These are phyloP conservation scores for Hartigia nigra DNA, from an alignment of 2,888 invertebrate species.

Conservation along the genomic window DNA sequence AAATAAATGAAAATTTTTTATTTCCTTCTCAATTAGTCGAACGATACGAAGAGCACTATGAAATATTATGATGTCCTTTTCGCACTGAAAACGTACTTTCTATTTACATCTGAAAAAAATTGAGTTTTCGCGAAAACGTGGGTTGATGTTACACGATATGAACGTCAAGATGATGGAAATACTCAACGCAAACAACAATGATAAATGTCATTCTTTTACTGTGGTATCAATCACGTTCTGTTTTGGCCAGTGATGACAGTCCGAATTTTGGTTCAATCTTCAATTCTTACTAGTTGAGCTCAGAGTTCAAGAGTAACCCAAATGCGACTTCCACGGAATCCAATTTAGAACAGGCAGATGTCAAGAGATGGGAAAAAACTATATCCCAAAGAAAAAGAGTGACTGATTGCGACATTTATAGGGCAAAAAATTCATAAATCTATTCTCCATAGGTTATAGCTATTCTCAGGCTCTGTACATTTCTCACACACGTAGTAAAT, in stretches of 20 bases:
- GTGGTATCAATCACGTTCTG: neutral
- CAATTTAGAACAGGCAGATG: neutral
- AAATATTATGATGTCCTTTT: neutral
- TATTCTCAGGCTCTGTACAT: neutral
- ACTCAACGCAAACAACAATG: slow-evolving; percentile 2
- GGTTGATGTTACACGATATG: neutral
- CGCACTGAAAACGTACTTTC: too few relatives aligned
- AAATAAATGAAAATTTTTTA: neutral
- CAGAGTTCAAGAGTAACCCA: neutral
- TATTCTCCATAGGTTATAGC: neutral
- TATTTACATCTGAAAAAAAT: neutral
- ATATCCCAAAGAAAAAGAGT: neutral
- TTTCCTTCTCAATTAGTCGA: neutral
- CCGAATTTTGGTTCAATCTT: neutral
- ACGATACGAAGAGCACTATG: neutral
- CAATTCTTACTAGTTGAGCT: neutral
- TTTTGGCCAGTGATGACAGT: neutral
- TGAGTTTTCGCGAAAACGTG: neutral
- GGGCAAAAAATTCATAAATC: neutral
- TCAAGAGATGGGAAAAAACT: neutral
- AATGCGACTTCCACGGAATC: neutral
- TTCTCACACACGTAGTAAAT: neutral
- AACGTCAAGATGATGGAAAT: neutral
- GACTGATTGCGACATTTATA: neutral
- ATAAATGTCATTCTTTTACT: slow-evolving; percentile 3